Evolutionary conservation across 2,888 invertebrate genomes (phyloP).

Genomic region (Perizoma affinitatum): DNA sequence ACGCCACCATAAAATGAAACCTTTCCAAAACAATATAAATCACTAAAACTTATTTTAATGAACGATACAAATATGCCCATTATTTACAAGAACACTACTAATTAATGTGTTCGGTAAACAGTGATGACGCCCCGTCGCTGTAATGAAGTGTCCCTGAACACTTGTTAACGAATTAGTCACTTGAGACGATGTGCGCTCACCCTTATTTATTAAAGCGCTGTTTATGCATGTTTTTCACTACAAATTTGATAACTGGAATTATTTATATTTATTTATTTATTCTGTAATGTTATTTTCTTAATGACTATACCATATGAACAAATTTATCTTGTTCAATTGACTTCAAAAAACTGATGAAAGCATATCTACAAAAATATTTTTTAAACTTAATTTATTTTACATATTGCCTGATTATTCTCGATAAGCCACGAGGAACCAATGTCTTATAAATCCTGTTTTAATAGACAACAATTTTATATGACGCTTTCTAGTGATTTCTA

Average conservation of each 20-base stretch:
- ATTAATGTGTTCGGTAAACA: slow-evolving; percentile 65
- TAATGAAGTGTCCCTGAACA: slow-evolving; percentile 75
- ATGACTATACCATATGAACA: no score
- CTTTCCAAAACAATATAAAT: slow-evolving; percentile 10
- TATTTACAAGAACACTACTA: slow-evolving; percentile 65
- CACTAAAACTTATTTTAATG: slow-evolving; percentile 54
- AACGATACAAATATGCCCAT: slow-evolving; percentile 58
- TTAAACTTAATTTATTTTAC: no score
- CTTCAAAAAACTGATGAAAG: no score
- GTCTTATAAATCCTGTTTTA: no score
- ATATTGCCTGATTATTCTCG: no score
- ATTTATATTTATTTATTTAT: not conserved
- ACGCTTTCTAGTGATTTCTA: no score
- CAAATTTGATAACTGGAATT: slow-evolving; percentile 12
- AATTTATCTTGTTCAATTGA: no score
- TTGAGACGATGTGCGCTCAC: slow-evolving; percentile 61
- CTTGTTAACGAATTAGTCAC: slow-evolving; percentile 81
- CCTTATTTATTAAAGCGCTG: slow-evolving; percentile 62
- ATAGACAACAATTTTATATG: no score
- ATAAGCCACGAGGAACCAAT: no score
- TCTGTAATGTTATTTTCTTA: no score
- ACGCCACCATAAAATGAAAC: not conserved
- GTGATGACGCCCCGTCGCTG: slow-evolving; percentile 72
- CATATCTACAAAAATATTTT: no score
- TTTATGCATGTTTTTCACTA: slow-evolving; percentile 12